Evolutionary conservation across 53 echinoderm and acorn worm species (phyloP).

Genomic region (Astropecten irregularis): DNA sequence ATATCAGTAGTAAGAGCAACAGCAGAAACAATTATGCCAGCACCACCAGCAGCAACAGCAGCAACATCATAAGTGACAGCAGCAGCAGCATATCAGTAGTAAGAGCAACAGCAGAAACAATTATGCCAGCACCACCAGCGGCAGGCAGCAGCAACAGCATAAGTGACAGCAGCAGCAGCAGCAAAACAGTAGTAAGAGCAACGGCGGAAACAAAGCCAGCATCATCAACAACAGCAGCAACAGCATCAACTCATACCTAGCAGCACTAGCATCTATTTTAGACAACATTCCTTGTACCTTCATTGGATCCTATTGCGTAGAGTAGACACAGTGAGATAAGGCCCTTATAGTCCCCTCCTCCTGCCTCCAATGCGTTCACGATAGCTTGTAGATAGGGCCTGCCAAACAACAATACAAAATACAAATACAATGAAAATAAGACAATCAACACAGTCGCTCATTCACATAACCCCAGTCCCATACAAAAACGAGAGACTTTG

Average conservation of each 20-base stretch:
- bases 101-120: background rate
- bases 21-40: background rate
- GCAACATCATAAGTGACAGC: background rate
- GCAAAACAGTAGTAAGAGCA: no score
- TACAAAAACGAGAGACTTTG: no score
- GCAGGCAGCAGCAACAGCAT: background rate
- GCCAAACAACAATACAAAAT: constrained; percentile 11
- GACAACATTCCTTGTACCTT: constrained; percentile 51
- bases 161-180: background rate
- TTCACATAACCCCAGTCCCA: no score
- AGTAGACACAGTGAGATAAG: constrained; percentile 86
- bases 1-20: background rate
- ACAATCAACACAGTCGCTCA: no score
- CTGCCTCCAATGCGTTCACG: constrained; percentile 77
- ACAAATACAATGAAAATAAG: background rate
- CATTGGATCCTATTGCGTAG: constrained; percentile 88
- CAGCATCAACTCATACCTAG: no score
- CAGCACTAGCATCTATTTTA: no score
- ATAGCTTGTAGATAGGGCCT: constrained; percentile 88
- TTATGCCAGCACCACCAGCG: background rate
- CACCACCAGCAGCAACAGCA: background rate
- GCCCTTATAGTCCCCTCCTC: constrained; percentile 81
- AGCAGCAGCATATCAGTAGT: background rate
- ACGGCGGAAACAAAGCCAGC: no score
- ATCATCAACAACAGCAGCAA: no score